A percentile compares a stretch with the other conserved stretches of the same genome.
phyloP scores from a whole-genome alignment of 2,113 vertebrate genomes.

The Gorsachius goisagi region DNA sequence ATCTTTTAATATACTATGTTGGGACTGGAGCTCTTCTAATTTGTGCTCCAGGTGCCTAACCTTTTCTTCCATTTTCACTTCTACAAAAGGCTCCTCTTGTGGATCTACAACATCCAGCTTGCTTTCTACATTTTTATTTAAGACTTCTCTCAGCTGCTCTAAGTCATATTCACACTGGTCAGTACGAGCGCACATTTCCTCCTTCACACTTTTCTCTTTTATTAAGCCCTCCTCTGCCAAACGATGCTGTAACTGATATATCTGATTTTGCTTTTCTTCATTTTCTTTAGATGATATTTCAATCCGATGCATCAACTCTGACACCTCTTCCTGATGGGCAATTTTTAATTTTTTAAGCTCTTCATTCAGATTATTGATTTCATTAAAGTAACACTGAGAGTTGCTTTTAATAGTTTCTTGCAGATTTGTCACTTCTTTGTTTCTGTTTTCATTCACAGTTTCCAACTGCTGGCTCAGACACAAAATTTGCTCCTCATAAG shows the following conservation, averaged over 20 bases:
- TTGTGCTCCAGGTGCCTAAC: slow-evolving; percentile 70
- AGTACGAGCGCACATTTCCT: slow-evolving; percentile 58
- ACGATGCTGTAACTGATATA: slow-evolving; percentile 77
- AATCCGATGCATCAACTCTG: slow-evolving; percentile 75
- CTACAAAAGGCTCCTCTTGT: background rate
- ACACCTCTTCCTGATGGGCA: slow-evolving; percentile 83
- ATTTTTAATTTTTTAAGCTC: slow-evolving; percentile 75
- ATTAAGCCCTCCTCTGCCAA: slow-evolving; percentile 75
- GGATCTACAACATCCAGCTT: background rate
- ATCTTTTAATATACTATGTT: slow-evolving; percentile 89
- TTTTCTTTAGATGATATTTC: slow-evolving; percentile 72
- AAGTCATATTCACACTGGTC: slow-evolving; percentile 73
- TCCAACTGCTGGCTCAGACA: slow-evolving; percentile 78
- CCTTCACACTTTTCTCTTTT: slow-evolving; percentile 77
- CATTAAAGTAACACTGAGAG: slow-evolving; percentile 77
- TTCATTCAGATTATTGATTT: slow-evolving; percentile 80
- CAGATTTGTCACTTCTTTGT: slow-evolving; percentile 71
- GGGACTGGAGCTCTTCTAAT: slow-evolving; percentile 85
- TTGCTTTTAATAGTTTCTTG: slow-evolving; percentile 76
- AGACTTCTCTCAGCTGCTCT: slow-evolving; percentile 38
- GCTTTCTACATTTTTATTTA: slow-evolving; percentile 40
- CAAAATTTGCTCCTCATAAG: slow-evolving; percentile 79
- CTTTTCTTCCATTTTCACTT: slow-evolving; percentile 66
- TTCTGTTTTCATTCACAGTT: slow-evolving; percentile 63
- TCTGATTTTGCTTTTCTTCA: slow-evolving; percentile 78